Evolutionary conservation across 2,113 vertebrate genomes (phyloP).

Genomic region (Conger conger): DNA sequence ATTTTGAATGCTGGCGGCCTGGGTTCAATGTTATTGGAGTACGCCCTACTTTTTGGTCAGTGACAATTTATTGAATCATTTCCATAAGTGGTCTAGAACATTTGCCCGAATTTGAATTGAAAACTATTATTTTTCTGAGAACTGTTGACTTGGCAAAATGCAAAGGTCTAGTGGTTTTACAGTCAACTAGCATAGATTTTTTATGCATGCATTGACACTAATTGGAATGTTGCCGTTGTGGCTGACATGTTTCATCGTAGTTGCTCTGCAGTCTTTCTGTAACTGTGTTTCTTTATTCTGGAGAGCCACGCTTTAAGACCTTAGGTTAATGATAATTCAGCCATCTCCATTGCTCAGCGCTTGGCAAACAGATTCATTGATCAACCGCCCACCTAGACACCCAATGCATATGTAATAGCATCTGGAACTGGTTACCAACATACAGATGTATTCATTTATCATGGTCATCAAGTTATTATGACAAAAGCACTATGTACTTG

Average conservation of each 20-base stretch:
- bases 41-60: too few species aligned
- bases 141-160: too few species aligned
- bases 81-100: too few species aligned
- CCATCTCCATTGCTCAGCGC: neutral
- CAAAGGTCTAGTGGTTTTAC: too few species aligned
- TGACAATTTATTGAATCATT: too few species aligned
- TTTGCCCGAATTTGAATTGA: too few species aligned
- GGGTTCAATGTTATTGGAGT: too few species aligned
- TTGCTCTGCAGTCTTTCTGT: neutral
- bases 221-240: too few species aligned
- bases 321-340: constrained; percentile 1
- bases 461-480: constrained; percentile 13
- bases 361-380: neutral
- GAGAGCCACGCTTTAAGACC: neutral
- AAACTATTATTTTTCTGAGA: too few species aligned
- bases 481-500: constrained; percentile 17
- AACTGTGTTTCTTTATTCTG: neutral
- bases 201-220: too few species aligned
- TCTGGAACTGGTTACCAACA: constrained; percentile 16
- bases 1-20: too few species aligned
- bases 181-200: too few species aligned
- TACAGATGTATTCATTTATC: constrained; percentile 16
- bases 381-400: neutral
- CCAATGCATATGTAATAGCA: constrained; percentile 24
- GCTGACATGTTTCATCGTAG: neutral